Conservation (phyloP, 2,113 vertebrate species). For the Corapipo altera region DNA sequence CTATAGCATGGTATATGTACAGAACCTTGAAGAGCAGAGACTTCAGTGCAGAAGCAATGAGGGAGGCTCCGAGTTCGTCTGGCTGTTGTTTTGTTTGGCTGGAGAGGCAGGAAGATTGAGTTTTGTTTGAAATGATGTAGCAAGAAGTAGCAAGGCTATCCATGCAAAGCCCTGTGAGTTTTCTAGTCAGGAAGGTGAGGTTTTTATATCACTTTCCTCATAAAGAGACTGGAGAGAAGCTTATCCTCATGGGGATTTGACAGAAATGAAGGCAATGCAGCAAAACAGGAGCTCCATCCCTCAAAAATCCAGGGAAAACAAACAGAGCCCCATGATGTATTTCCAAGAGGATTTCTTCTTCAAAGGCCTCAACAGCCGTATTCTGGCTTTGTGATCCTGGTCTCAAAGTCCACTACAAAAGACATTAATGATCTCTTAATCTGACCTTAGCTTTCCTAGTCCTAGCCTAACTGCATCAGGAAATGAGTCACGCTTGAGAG, state of each 20-base stretch:
- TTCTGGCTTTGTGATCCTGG: background rate
- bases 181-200: background rate
- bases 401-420: conserved; percentile 1
- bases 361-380: background rate
- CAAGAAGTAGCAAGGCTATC: background rate
- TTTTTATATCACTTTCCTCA: background rate
- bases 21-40: background rate
- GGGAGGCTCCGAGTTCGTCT: background rate
- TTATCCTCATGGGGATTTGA: background rate
- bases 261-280: background rate
- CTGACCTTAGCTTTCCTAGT: background rate
- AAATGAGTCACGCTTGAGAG: background rate
- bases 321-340: background rate
- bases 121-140: background rate
- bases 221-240: background rate
- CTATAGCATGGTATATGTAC: background rate
- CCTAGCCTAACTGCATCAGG: background rate
- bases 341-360: conserved; percentile 1
- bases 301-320: background rate
- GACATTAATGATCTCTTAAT: background rate
- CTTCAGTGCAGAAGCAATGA: background rate
- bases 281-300: background rate
- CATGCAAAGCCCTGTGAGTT: background rate
- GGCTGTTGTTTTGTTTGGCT: background rate
- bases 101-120: background rate